Evolutionary conservation across 2,797 vertebrate species (phyloP).

Genomic region (Alcedo atthis): DNA sequence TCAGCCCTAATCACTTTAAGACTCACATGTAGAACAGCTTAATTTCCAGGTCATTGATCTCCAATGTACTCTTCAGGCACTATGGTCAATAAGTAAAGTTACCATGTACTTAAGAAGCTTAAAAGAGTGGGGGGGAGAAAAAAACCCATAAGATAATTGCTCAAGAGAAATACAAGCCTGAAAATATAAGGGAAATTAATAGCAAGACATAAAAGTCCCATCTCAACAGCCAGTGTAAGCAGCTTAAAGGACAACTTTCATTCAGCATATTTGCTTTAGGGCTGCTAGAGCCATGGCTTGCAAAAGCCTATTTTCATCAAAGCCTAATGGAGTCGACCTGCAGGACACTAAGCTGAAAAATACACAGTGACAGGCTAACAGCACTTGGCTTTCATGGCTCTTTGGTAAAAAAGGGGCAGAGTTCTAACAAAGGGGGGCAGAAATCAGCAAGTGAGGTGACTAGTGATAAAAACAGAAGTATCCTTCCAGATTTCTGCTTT

Average conservation of each 20-base stretch:
- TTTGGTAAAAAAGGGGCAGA: background rate
- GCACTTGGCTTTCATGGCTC: background rate
- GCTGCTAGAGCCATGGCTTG: background rate
- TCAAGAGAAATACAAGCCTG: background rate
- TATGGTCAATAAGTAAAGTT: background rate
- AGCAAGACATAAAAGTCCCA: background rate
- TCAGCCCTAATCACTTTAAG: constrained; percentile 29
- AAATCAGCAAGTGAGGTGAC: background rate
- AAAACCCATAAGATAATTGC: background rate
- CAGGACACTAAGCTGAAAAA: background rate
- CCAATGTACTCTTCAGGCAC: background rate
- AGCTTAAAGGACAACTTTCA: constrained; percentile 32
- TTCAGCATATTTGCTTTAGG: constrained; percentile 18
- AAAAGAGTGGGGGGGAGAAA: background rate
- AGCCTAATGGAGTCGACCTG: background rate
- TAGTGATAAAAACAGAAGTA: background rate
- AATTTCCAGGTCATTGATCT: constrained; percentile 57
- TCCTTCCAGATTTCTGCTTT: background rate
- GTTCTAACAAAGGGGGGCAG: background rate
- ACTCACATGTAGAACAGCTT: background rate
- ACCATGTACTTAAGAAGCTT: background rate
- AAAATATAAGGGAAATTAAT: background rate
- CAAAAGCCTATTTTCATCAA: constrained; percentile 1
- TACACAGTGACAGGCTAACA: background rate
- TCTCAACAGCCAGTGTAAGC: background rate